These are phyloP conservation scores for Hybognathus amarus DNA, from an alignment of 2,797 vertebrate species.

Conservation along the genomic window DNA sequence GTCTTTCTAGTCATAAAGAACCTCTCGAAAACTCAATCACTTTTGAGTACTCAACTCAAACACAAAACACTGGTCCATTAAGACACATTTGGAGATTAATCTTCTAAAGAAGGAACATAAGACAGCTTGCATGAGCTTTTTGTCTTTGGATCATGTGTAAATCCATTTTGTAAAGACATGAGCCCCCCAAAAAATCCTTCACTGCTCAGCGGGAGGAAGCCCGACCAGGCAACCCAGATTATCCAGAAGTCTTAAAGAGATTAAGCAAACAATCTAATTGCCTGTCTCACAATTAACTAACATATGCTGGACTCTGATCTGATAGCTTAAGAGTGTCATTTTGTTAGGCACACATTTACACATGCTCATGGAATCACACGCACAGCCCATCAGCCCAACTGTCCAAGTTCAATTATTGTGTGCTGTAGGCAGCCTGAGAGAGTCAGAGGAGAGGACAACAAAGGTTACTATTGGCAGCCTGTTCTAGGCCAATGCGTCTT, in stretches of 20 bases:
- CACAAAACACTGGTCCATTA: slow-evolving; percentile 40
- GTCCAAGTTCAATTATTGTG: slow-evolving; percentile 43
- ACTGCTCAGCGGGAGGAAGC: slow-evolving; percentile 29
- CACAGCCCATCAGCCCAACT: slow-evolving; percentile 10
- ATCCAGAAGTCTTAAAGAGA: slow-evolving; percentile 44
- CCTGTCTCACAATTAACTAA: slow-evolving; percentile 39
- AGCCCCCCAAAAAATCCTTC: slow-evolving; percentile 30
- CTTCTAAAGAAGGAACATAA: slow-evolving; percentile 40
- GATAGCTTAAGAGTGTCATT: slow-evolving; percentile 20
- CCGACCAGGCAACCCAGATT: slow-evolving; percentile 33
- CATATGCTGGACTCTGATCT: slow-evolving; percentile 37
- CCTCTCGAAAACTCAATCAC: slow-evolving; percentile 19
- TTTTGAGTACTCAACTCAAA: neutral
- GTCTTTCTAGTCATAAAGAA: slow-evolving; percentile 24
- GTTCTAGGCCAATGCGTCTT: slow-evolving; percentile 51
- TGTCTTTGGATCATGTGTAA: slow-evolving; percentile 51
- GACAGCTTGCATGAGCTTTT: slow-evolving; percentile 45
- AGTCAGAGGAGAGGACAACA: slow-evolving; percentile 49
- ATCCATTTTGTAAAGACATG: slow-evolving; percentile 46
- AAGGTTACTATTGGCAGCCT: slow-evolving; percentile 59
- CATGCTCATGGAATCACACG: slow-evolving; percentile 11
- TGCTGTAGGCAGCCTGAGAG: slow-evolving; percentile 46
- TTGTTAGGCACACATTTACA: slow-evolving; percentile 19
- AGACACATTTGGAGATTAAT: slow-evolving; percentile 41
- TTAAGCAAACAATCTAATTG: slow-evolving; percentile 45